Base-by-base conservation (phyloP, 1,140 invertebrate genomes). In the Agrilus planipennis region DNA sequence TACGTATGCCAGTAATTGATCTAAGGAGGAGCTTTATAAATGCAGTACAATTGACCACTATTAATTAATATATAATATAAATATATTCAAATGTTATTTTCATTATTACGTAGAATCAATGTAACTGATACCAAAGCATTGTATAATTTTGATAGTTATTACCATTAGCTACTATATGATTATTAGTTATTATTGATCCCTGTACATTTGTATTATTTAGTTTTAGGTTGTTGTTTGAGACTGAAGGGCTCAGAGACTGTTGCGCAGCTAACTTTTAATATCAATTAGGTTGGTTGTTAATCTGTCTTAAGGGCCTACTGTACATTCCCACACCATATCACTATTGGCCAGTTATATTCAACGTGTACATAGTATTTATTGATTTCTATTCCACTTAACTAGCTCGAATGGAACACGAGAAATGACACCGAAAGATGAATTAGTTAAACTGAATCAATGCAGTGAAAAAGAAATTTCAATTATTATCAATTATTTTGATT, bases 51-150 rank as follows among this genome's bases (percentile, higher is more conserved):
- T 16, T 36, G 17, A 3, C 23, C 23, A 21, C 34, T 36, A 20
- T 36, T 36, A 36, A 34, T 15, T 36, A 15, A 21, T 36, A 36
- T 36, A 36, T 21, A 21, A 21, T 29, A 34, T 34, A 17, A 38
- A 30, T 45, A 49, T 58, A 58, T 49, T 57, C n/a, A n/a, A n/a
- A n/a, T n/a, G n/a, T n/a, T n/a, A n/a, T n/a, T n/a, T n/a, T n/a
- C n/a, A n/a, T n/a, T n/a, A n/a, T n/a, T n/a, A n/a, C n/a, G n/a
- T n/a, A n/a, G n/a, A n/a, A n/a, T 60, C 51, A 47, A 52, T 55
- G 60, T 61, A 62, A 62, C 60, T 53, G 57, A 62, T 62, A 62
- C 60, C 60, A 62, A 62, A 62, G 60, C 60, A 60, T 59, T 60
- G 60, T 59, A 60, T 58, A 58, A 50, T 42, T 49, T 46, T 55